Percentiles rank a stretch among this genome's conserved stretches.
phyloP scores from a whole-genome alignment of 2,113 vertebrate genomes.

The Petaurus breviceps region DNA sequence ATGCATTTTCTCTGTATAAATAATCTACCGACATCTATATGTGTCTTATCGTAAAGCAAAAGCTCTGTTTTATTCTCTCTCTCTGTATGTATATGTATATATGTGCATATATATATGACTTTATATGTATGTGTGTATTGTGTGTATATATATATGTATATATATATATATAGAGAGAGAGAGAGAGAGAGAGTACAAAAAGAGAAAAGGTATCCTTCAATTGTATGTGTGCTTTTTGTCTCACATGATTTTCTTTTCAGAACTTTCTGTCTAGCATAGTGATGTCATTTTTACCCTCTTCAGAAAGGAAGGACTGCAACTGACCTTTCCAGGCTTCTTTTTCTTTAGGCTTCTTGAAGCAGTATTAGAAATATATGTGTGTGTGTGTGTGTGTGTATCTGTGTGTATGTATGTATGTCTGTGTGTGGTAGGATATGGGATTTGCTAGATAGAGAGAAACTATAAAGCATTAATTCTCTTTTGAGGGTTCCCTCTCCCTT shows the following conservation, averaged over 20 bases:
- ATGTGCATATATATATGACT: too few relatives aligned
- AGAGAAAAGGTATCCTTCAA: neutral
- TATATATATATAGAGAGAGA: too few relatives aligned
- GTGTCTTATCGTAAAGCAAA: neutral
- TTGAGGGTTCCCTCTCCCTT: neutral
- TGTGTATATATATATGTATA: too few relatives aligned
- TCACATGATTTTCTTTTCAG: neutral
- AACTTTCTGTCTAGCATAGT: neutral
- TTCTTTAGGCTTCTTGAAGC: neutral
- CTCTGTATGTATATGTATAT: neutral
- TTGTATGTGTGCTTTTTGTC: neutral
- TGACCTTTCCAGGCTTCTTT: neutral
- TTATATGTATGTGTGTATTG: too few relatives aligned
- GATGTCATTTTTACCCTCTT: too few relatives aligned
- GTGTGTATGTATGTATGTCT: neutral
- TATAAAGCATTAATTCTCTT: neutral
- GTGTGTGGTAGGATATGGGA: neutral
- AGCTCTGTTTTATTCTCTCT: neutral
- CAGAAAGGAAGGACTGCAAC: too few relatives aligned
- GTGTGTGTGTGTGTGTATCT: neutral
- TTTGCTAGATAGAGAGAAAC: neutral
- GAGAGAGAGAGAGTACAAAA: too few relatives aligned
- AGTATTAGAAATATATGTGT: neutral
- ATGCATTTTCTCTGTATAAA: constrained; percentile 53
- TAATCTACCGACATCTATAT: constrained; percentile 11